Base-by-base conservation (phyloP, 2,888 invertebrate species). In the Microctonus hyperodae region DNA sequence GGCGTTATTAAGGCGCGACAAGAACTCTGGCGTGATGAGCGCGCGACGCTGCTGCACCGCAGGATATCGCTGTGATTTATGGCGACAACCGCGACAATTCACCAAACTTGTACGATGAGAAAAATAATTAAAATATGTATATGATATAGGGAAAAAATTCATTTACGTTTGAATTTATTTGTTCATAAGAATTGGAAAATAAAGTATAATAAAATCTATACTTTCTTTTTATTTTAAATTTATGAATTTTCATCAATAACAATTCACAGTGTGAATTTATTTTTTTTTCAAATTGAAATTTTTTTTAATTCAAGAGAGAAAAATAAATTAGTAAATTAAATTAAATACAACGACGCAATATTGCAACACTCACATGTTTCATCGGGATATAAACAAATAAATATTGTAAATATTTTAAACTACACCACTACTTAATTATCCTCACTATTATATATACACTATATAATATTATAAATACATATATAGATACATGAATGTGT, bases 1-100 rank as follows among this genome's bases (percentile, higher is more conserved):
- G 74, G 80, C 80, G 80, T 83, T 83, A 83, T 83, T 83, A 83
- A 81, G 81, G 81, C 81, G 79, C 82, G 82, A 82, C 83, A 83
- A 83, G 83, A 83, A 83, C 81, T 83, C 79, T 71, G 74, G 73
- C 78, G 79, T 83, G 83, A 83, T 82, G 83, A 83, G 83, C 81
- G 78, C 78, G 78, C 78, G 79, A 79, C 79, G 79, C 81, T 78
- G 75, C 76, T 78, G 75, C 76, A 75, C 78, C 79, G 81, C 80
- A 81, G 81, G 83, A 82, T 81, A 82, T 60, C 40, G 22, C 23
- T 57, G 35, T 66, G 66, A 66, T 66, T 66, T 66, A 66, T 61
- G n/a, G 53, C 25, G 40, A 40, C 35, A 55, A 40, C 60, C 44
- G 7, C 44, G 16, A n/a, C 44, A 16, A 44, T 44, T 44, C 44